Base-by-base conservation (phyloP, 1,140 invertebrate genomes). In the Drosophila sp. region DNA sequence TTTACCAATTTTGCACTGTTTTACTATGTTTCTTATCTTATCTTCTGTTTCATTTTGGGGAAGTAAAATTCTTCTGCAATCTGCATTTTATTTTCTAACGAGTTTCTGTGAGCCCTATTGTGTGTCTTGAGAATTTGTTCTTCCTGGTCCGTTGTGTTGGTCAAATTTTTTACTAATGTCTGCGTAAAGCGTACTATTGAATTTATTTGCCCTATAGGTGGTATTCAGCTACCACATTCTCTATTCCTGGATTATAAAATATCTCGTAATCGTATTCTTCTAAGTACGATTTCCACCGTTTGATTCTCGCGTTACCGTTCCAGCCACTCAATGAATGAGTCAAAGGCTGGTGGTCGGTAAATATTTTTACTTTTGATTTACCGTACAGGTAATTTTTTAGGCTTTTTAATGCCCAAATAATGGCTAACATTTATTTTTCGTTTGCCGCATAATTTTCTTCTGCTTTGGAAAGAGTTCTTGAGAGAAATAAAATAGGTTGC, bases 361-460 rank as follows among this genome's bases (percentile, higher is more conserved):
- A 38, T 8, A 80, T 73, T 34, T 54, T 74, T n/a, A 90, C 74
- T 57, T 79, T 77, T 29, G 41, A 25, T 45, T 75, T 75, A 34
- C 74, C 69, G 32, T 78, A 86, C 7, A 90, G 51, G 61, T 76
- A 90, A n/a, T 72, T 78, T 40, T 83, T 58, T 36, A 92, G 92
- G 29, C 91, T 72, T 51, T 92, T 78, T 4, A 93, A 74, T 0
- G 89, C 90, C 77, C 77, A 91, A 9, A 93, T 70, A 11, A 90
- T 77, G 7, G 75, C 80, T 48, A 90, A 64, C 27, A 80, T 72
- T 65, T 90, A 67, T 50, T 74, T 77, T 46, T 90, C 80, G 1
- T 71, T 87, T 4, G 82, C 73, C 0, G 73, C 64, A 38, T 78
- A 82, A 40, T 81, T 73, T 40, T 69, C 18, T 53, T 82, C 92